Evolutionary conservation across 1,140 invertebrate genomes (phyloP).

Genomic region (Sycophaga agraensis): DNA sequence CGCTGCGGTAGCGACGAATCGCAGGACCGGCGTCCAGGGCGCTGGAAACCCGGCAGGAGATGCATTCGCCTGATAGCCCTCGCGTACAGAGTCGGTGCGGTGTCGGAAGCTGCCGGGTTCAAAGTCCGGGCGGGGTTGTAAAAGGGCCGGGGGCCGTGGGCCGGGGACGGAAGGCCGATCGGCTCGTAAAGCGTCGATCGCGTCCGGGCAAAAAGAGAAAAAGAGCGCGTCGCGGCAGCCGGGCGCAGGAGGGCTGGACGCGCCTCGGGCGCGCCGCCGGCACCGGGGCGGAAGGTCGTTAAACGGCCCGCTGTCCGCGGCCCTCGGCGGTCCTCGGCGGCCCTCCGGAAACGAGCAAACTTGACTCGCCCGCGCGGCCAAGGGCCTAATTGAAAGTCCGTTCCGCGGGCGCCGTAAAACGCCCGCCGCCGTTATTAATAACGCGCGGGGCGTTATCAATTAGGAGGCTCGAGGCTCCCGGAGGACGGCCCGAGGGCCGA

Average conservation of each 20-base stretch:
- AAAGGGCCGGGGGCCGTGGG: background rate
- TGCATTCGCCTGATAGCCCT: too few species aligned
- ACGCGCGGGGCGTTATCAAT: slow-evolving; percentile 44
- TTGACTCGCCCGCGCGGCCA: slow-evolving; percentile 5
- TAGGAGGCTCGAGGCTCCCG: slow-evolving; percentile 27
- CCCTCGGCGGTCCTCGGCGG: background rate
- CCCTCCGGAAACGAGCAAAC: slow-evolving; percentile 10
- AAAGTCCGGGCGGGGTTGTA: too few species aligned
- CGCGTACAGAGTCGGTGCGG: too few species aligned
- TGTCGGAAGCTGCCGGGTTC: too few species aligned
- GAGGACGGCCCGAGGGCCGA: too few species aligned
- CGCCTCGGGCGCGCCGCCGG: background rate
- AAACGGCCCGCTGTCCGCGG: background rate
- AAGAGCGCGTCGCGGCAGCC: background rate
- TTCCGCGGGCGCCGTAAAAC: slow-evolving; percentile 37
- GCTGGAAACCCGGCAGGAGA: too few species aligned
- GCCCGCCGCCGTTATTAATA: slow-evolving; percentile 43
- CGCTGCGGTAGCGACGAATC: too few species aligned
- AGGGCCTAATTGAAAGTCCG: slow-evolving; percentile 27
- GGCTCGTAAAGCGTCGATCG: too few species aligned
- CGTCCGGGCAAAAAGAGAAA: too few species aligned
- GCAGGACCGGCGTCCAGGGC: too few species aligned
- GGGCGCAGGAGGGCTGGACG: slow-evolving; percentile 1
- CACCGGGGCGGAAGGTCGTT: slow-evolving; percentile 2
- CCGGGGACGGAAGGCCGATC: too few species aligned